These are phyloP conservation scores for Phrynocephalus forsythii DNA, from an alignment of 2,797 vertebrate species.

Conservation along the genomic window DNA sequence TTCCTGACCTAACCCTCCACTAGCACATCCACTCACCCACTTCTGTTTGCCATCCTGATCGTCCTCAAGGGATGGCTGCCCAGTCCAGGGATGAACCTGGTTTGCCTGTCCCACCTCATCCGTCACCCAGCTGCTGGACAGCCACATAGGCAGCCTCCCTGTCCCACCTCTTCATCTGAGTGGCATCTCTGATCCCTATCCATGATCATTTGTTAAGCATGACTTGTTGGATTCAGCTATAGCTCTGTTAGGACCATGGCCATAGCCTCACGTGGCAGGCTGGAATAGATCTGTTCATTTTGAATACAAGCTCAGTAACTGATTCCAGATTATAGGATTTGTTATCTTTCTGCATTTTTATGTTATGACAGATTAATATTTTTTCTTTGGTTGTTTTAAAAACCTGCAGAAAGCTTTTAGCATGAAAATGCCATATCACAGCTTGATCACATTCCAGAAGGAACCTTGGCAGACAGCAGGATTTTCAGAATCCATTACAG, in stretches of 20 bases:
- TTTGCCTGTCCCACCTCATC: no score
- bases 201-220: not conserved
- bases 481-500: conserved; percentile 56
- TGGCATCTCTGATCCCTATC: not conserved
- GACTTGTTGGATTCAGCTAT: not conserved
- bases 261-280: not conserved
- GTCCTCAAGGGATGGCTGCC: no score
- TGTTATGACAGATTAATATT: not conserved
- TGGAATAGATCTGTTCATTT: not conserved
- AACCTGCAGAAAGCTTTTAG: conserved; percentile 60
- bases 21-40: no score
- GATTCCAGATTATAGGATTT: not conserved
- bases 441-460: conserved; percentile 71
- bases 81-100: no score
- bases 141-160: no score
- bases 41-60: no score
- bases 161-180: no score
- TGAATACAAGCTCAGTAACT: not conserved
- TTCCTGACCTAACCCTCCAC: no score
- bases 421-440: conserved; percentile 69
- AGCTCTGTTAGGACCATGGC: not conserved
- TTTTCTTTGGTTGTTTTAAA: conserved; percentile 9
- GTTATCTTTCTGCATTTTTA: not conserved
- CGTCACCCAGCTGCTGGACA: no score
- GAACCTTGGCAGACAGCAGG: conserved; percentile 68